Percentiles rank a stretch among this genome's conserved stretches.
phyloP scores from a whole-genome alignment of 2,888 invertebrate species.

The Amaurobius ferox region DNA sequence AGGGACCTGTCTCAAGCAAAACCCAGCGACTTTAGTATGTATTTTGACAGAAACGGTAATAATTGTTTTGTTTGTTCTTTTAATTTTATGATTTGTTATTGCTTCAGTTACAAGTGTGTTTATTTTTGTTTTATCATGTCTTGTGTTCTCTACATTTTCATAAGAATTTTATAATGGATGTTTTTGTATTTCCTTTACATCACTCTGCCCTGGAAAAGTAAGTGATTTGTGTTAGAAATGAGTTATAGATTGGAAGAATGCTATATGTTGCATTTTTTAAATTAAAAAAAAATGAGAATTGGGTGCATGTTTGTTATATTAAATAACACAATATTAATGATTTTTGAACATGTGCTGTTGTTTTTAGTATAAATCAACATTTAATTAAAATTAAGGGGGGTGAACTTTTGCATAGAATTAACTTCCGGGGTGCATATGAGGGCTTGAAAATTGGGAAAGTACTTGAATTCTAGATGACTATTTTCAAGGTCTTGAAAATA shows the following conservation, averaged over 20 bases:
- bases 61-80: slow-evolving; percentile 44
- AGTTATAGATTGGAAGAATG: neutral
- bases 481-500: too few relatives aligned
- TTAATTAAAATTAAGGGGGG: too few relatives aligned
- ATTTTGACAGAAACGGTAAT: slow-evolving; percentile 72
- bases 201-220: neutral
- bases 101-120: neutral
- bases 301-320: neutral
- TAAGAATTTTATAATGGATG: neutral
- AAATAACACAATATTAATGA: too few relatives aligned
- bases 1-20: slow-evolving; percentile 97
- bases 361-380: too few relatives aligned
- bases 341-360: too few relatives aligned
- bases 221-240: slow-evolving; percentile 6
- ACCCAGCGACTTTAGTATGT: slow-evolving; percentile 95
- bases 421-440: too few relatives aligned
- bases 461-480: too few relatives aligned
- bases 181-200: neutral
- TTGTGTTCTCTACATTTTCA: slow-evolving; percentile 3
- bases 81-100: slow-evolving; percentile 45
- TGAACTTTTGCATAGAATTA: too few relatives aligned
- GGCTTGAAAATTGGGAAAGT: too few relatives aligned
- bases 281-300: too few relatives aligned
- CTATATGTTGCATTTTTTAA: too few relatives aligned
- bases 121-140: neutral